A percentile compares a stretch with the other conserved stretches of the same genome.
These are phyloP conservation scores for Amblyopsis rosae DNA, from an alignment of 2,113 vertebrate species.

Conservation along the genomic window DNA sequence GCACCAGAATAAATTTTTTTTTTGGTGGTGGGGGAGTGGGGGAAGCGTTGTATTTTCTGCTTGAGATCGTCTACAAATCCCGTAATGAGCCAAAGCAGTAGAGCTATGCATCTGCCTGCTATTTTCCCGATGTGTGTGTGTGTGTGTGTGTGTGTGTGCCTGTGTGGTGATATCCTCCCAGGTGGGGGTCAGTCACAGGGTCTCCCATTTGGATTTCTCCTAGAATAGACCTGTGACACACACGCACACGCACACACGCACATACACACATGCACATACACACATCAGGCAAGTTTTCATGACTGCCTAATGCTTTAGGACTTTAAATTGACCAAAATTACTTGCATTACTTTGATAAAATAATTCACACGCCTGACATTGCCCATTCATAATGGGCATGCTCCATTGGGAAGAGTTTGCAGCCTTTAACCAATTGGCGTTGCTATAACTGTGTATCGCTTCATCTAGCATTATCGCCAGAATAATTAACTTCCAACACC, in stretches of 20 bases:
- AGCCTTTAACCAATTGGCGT: too few relatives aligned
- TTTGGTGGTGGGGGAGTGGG: too few relatives aligned
- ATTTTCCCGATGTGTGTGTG: not conserved
- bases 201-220: constrained; percentile 77
- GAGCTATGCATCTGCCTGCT: not conserved
- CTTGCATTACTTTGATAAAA: constrained; percentile 6
- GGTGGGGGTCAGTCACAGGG: constrained; percentile 75
- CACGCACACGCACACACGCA: constrained; percentile 17
- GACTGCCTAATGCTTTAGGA: constrained; percentile 17
- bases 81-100: not conserved
- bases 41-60: too few relatives aligned
- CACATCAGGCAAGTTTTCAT: constrained; percentile 32
- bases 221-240: constrained; percentile 64
- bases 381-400: too few relatives aligned
- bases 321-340: constrained; percentile 14
- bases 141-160: constrained; percentile 11
- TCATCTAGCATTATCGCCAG: too few relatives aligned
- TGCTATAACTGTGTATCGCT: too few relatives aligned
- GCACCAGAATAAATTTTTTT: too few relatives aligned
- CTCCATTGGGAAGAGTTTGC: too few relatives aligned
- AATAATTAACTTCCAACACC: too few relatives aligned
- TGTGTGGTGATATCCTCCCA: constrained; percentile 59
- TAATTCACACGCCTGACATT: not conserved
- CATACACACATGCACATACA: constrained; percentile 2
- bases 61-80: too few relatives aligned